These are phyloP conservation scores for Muscidifurax raptorellus DNA, from an alignment of 1,140 invertebrate genomes.

Conservation along the genomic window DNA sequence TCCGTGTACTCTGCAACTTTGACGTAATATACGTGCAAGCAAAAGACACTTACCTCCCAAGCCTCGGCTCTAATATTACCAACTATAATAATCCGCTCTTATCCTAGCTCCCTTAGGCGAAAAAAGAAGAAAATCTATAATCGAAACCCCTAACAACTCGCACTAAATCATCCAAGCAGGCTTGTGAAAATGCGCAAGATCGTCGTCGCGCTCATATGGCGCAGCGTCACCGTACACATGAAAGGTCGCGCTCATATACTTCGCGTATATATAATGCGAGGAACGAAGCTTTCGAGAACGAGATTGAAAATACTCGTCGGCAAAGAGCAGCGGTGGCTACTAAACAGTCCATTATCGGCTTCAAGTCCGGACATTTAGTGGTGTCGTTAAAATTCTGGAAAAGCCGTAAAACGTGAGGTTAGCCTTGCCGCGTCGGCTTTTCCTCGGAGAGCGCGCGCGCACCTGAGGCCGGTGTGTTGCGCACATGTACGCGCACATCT, in stretches of 20 bases:
- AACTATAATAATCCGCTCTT: too few relatives aligned
- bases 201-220: not conserved
- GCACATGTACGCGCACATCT: constrained; percentile 36
- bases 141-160: constrained; percentile 33
- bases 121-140: not conserved
- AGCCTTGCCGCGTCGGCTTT: constrained; percentile 40
- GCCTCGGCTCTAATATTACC: too few relatives aligned
- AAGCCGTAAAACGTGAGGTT: constrained; percentile 67
- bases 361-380: constrained; percentile 62
- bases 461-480: constrained; percentile 39
- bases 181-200: constrained; percentile 5
- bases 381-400: constrained; percentile 72
- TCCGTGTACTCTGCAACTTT: too few relatives aligned
- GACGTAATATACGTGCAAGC: too few relatives aligned
- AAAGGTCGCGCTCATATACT: not conserved
- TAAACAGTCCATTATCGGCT: constrained; percentile 60
- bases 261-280: constrained; percentile 27
- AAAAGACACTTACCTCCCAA: too few relatives aligned
- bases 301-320: constrained; percentile 39
- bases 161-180: not conserved
- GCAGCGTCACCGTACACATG: not conserved
- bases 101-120: not conserved
- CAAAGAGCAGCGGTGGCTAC: constrained; percentile 37
- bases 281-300: constrained; percentile 22
- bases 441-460: constrained; percentile 36